Evolutionary conservation across 2,888 invertebrate genomes (phyloP).

Genomic region (Gnatocerus cornutus): DNA sequence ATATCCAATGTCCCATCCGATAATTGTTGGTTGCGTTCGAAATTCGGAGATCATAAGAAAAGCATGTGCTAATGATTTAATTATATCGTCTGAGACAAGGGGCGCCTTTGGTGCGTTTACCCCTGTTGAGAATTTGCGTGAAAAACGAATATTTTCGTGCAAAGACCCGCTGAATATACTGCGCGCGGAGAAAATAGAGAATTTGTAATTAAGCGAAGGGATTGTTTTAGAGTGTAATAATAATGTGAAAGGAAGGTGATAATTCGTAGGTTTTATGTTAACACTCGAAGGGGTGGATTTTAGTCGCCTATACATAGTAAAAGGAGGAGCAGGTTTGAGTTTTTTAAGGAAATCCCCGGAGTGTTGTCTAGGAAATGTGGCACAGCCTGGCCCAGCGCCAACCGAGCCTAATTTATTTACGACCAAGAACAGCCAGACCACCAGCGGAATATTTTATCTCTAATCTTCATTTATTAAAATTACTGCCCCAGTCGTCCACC

Average conservation of each 20-base stretch:
- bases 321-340: conserved; percentile 48
- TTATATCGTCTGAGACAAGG: no score
- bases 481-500: conserved; percentile 47
- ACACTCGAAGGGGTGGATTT: conserved; percentile 41
- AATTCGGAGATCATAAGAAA: no score
- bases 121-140: no score
- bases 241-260: conserved; percentile 37
- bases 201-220: conserved; percentile 13
- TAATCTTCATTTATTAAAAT: conserved; percentile 62
- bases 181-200: background rate
- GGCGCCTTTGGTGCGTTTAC: no score
- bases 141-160: background rate
- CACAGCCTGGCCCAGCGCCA: conserved; percentile 62
- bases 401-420: conserved; percentile 63
- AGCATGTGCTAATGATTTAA: no score
- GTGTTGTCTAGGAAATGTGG: conserved; percentile 61
- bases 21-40: no score
- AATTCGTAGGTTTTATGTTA: conserved; percentile 41
- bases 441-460: conserved; percentile 58
- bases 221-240: conserved; percentile 19
- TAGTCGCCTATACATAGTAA: conserved; percentile 52
- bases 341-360: conserved; percentile 51
- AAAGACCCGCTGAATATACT: background rate
- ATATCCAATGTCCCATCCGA: no score
- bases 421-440: conserved; percentile 56